Evolutionary conservation across 2,797 vertebrate genomes (phyloP), one percentile per base, ranked within the genome.

Genomic region (Falco novaeseelandiae): DNA sequence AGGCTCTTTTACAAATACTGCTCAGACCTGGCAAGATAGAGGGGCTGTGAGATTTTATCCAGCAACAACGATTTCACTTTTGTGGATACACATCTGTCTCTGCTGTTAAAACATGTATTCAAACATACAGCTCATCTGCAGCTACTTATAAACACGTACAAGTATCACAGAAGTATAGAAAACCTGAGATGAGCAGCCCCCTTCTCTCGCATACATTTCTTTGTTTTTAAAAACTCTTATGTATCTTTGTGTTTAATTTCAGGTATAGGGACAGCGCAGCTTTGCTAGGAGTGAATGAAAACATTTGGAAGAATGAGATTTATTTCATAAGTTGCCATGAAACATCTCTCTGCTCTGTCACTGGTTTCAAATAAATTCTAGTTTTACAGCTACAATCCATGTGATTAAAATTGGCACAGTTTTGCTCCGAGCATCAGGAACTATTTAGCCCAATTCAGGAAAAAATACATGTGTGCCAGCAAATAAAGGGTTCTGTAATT

Each of bases 1-100:
- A 95, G 85, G 32, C 73, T 91, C 74, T 92, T 91, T 67, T 19
- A 96, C 79, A 91, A 92, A 93, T 40, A 86, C 65, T 80, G 79
- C 69, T 90, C 55, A 83, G 83, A 70, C 71, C 54, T 23, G 4
- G 65, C 30, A 80, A 93, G 57, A 81, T 10, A 89, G 55, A 83
- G n/a, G 36, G 30, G 58, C 71, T 71, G 9, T 1, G 12, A 92
- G 67, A 81, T 55, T 77, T 79, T 89, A 69, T n/a, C 26, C 36
- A 83, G 72, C 61, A 81, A 93, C 52, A 91, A 61, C 2, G 12
- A 87, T 71, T 93, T 92, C 79, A 66, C 49, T 89, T 87, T 22
- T 71, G 40, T 59, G 69, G 54, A 62, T 55, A 87, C 10, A 32
- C 42, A 91, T 51, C 58, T 36, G 10, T 36, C 51, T 69, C 59